Evolutionary conservation across 2,888 invertebrate species (phyloP).

Genomic region (Clepsis dumicolana): DNA sequence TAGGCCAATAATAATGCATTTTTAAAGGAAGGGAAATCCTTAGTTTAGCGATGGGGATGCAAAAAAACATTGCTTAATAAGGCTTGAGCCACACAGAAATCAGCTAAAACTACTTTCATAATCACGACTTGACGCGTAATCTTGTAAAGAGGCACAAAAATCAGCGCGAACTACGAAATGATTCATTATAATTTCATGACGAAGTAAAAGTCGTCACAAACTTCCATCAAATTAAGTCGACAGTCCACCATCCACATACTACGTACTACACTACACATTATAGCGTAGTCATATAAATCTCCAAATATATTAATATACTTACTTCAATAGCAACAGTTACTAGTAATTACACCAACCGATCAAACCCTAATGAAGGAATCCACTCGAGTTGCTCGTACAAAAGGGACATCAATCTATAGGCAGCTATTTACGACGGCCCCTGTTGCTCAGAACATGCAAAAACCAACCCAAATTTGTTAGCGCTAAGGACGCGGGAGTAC

Average conservation of each 20-base stretch:
- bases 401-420: conserved; percentile 73
- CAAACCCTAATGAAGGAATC: conserved; percentile 68
- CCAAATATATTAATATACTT: too few species aligned
- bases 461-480: neutral
- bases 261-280: too few species aligned
- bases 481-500: conserved; percentile 50
- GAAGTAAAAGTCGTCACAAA: neutral
- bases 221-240: neutral
- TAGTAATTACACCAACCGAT: conserved; percentile 36
- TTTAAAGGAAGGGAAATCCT: too few species aligned
- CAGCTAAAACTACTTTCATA: too few species aligned
- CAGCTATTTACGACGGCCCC: conserved; percentile 47
- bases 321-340: conserved; percentile 31
- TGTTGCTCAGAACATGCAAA: conserved; percentile 21
- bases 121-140: neutral
- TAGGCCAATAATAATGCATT: too few species aligned
- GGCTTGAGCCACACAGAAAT: too few species aligned
- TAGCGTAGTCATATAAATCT: conserved; percentile 10
- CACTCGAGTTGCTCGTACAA: conserved; percentile 70
- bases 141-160: neutral
- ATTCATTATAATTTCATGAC: conserved; percentile 5
- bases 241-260: neutral
- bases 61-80: too few species aligned
- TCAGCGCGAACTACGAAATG: neutral
- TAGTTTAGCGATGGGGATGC: too few species aligned